Percentiles rank a stretch among this genome's conserved stretches.
phyloP scores from a whole-genome alignment of 1,140 invertebrate genomes.

The Liolophura sinensis region DNA sequence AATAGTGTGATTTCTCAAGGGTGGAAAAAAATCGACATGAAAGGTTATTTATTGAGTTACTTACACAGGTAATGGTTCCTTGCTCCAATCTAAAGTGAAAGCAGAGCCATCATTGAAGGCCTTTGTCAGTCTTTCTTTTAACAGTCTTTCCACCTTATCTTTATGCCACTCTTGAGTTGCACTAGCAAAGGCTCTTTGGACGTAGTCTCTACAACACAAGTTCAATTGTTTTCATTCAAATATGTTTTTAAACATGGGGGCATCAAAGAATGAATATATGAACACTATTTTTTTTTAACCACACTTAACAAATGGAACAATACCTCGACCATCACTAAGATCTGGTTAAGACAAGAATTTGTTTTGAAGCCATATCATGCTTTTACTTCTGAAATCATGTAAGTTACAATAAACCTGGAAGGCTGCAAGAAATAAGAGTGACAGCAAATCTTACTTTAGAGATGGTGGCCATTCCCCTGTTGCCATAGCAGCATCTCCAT shows the following conservation, averaged over 20 bases:
- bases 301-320: too few species aligned
- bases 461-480: constrained; percentile 46
- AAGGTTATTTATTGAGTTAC: too few species aligned
- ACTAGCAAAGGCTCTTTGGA: constrained; percentile 87
- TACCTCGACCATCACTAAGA: too few species aligned
- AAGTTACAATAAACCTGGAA: neutral
- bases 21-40: too few species aligned
- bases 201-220: constrained; percentile 69
- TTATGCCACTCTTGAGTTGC: constrained; percentile 85
- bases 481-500: constrained; percentile 12
- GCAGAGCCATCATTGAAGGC: constrained; percentile 80
- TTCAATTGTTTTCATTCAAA: neutral
- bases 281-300: too few species aligned
- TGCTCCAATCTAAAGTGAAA: constrained; percentile 88
- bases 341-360: too few species aligned
- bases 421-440: neutral
- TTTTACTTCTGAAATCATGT: neutral
- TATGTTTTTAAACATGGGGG: too few species aligned
- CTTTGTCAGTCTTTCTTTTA: constrained; percentile 89
- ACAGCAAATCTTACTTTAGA: constrained; percentile 35
- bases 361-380: too few species aligned
- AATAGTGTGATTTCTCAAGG: too few species aligned
- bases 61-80: constrained; percentile 78
- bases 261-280: too few species aligned
- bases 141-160: constrained; percentile 89